Evolutionary conservation across 2,113 vertebrate species (phyloP), one percentile per base, ranked within the genome.

Genomic region (Clarias gariepinus): DNA sequence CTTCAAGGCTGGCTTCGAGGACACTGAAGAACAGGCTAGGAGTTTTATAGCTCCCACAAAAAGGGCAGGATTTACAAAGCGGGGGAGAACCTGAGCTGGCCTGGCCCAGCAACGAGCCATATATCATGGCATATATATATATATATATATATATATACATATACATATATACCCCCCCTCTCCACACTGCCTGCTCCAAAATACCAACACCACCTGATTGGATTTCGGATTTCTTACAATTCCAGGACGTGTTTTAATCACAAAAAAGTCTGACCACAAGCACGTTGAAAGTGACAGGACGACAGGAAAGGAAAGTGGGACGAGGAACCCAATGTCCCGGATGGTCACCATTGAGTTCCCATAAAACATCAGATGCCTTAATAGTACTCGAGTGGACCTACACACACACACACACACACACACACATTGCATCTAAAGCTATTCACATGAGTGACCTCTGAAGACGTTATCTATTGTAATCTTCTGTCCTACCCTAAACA

Each of bases 41-140:
- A 94, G 93, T 93, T 95, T 95, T 94, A 95, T 92, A 93, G 94
- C 92, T 88, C 89, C 91, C 92, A 94, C 94, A 94, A 95, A 41
- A 94, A 93, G 87, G 89, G 87, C 86, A 89, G 88, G 92, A 93
- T 95, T 95, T 94, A 95, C 89, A 92, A 92, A 93, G 41, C 41
- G 78, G 91, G 91, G 93, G 91, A 92, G 91, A 94, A 94, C 93
- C 89, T 88, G 87, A 93, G 92, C 93, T 89, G 87, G 91, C 89
- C 92, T 92, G 91, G 91, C 88, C 89, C 85, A 89, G 91, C 91
- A 93, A 91, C 78, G 74, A 82, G 91, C 92, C 81, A 89, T 95
- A 94, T n/a, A n/a, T n/a, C n/a, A n/a, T n/a, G n/a, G n/a, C n/a
- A n/a, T n/a, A n/a, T n/a, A n/a, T n/a, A n/a, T 92, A 91, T 95